phyloP scores from a whole-genome alignment of 2,113 vertebrate species.

The Labeo catla region DNA sequence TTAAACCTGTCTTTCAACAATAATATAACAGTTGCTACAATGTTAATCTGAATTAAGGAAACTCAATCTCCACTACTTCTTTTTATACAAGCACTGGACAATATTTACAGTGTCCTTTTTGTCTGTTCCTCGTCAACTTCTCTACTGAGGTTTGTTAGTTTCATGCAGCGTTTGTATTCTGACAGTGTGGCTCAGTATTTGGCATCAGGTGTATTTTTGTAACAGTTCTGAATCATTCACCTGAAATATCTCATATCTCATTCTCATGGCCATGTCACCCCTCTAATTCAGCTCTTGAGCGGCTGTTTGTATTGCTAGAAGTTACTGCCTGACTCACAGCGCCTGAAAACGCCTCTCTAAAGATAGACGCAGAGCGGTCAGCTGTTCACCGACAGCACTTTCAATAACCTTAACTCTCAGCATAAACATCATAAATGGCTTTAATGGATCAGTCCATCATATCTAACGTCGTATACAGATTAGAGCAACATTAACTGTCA shows the following conservation, averaged over 20 bases:
- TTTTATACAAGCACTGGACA: not conserved
- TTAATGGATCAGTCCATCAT: not conserved
- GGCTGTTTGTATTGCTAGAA: slow-evolving; percentile 4
- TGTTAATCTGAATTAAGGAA: not conserved
- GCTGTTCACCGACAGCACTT: slow-evolving; percentile 43
- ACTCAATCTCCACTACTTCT: not conserved
- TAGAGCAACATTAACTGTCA: not conserved
- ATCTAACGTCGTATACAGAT: not conserved
- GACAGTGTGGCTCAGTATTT: slow-evolving; percentile 1
- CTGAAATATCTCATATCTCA: slow-evolving; percentile 2
- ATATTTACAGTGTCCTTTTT: not conserved
- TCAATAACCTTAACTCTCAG: slow-evolving; percentile 7
- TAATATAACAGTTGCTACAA: not conserved
- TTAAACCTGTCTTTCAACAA: not conserved
- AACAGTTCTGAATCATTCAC: not conserved
- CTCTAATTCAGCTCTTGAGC: not conserved
- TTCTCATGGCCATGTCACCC: not conserved
- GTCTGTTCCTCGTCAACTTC: not conserved
- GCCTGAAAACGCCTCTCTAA: slow-evolving; percentile 57
- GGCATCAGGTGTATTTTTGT: not conserved
- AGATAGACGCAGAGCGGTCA: slow-evolving; percentile 49
- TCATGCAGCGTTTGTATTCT: not conserved
- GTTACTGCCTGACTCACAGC: slow-evolving; percentile 42
- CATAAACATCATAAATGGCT: not conserved
- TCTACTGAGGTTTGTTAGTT: not conserved